Evolutionary conservation across 2,888 invertebrate species (phyloP), one percentile per base, ranked within the genome.

Genomic region (Desoria tigrina): DNA sequence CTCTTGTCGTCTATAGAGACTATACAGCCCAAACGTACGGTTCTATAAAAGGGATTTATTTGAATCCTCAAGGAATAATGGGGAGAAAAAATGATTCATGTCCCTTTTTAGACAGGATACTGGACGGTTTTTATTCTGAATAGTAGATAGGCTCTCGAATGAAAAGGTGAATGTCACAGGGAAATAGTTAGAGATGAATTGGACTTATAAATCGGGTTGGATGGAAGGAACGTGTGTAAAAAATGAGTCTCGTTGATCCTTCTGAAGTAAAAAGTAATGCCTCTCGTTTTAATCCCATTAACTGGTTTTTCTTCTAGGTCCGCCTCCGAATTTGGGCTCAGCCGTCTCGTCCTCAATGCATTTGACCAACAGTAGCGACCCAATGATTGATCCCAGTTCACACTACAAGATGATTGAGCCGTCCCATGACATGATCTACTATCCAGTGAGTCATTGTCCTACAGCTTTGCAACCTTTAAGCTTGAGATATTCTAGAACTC

Each of bases 291-390:
- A 18, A 21, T 45, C 45, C 26, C 21, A 9, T 51, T 51, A 14
- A 50, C 21, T 42, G 54, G 45, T 60, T 60, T 64, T 62, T 61
- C 53, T 77, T 77, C 73, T 69, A 81, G 83, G 84, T 77, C 84
- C 73, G 53, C 74, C 78, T 53, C 81, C 87, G 68, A 88, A 88
- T 80, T 80, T 89, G 73, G 88, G 88, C 62, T 87, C 87, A 73
- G 89, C 88, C 3, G 89, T 90, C 61, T 86, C 88, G 32, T 88
- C 88, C 65, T 89, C 89, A 64, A 89, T 90, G 87, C 89, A 89
- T 80, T 81, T 90, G 75, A 88, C 89, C 45, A 89, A 89, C 79
- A 86, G 87, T 77, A 87, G 86, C 76, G 88, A 89, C 78, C 86
- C 88, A 24, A 85, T 87, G 80, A 82, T 82, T 68, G 81, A 80